Evolutionary conservation across 1,140 invertebrate species (phyloP), one percentile per base, ranked within the genome.

Genomic region (Phthorimaea operculella): DNA sequence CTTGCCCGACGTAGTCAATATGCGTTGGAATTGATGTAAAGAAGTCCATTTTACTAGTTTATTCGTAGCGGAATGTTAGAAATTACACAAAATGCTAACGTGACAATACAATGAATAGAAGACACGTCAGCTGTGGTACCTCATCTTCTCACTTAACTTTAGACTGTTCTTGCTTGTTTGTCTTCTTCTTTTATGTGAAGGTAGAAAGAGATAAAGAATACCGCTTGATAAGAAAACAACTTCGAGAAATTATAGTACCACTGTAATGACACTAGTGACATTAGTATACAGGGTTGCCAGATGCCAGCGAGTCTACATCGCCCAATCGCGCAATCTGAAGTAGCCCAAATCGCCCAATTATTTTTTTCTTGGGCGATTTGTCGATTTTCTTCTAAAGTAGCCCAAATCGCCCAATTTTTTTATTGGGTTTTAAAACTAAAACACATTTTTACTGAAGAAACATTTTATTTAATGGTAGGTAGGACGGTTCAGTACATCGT

Each of bases 1-100:
- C 92, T 86, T 98, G 96, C 0, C 96, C 96, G 57, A 93, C 95
- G 87, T 94, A 98, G 74, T 98, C 96, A 59, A 87, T 84, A 49
- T 87, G 83, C 7, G 85, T 85, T 18, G 85, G 85, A 59, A 87
- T 83, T 14, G 77, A 80, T 50, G 78, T 72, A 42, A 87, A 83
- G 54, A 82, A 76, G 63, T 86, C 81, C 85, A 87, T 85, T 56
- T 70, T 77, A 8, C 10, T 3, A 50, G 28, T 50, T 28, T 14
- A 16, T 47, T 47, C 7, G 10, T 39, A 12, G 36, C 36, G 36
- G 36, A 39, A 39, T 39, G 36, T 39, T 12, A 4, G 10, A 39
- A 12, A 4, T 39, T 39, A 12, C 36, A 39, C 36, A 39, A 39
- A 9, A 39, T 39, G 36, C 36, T 39, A 39, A 39, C 36, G 36